These are phyloP conservation scores for Zaprionus obscuricornis DNA, from an alignment of 2,888 invertebrate genomes.

Conservation along the genomic window DNA sequence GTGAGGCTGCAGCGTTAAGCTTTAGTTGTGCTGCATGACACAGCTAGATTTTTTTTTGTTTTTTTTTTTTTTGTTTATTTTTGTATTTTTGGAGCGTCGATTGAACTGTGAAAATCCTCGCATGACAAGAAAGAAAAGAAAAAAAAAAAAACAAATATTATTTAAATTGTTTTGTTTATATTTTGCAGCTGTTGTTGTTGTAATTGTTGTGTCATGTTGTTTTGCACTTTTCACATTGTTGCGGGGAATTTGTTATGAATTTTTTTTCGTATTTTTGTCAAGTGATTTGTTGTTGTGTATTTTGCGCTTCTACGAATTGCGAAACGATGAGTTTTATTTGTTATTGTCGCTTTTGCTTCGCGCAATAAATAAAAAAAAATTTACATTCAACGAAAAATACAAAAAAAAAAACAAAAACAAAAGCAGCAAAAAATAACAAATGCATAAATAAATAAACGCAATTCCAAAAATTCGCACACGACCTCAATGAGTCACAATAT, in stretches of 20 bases:
- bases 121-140: conserved; percentile 15
- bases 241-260: conserved; percentile 23
- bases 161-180: conserved; percentile 30
- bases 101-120: conserved; percentile 33
- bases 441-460: conserved; percentile 76
- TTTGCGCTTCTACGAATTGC: conserved; percentile 60
- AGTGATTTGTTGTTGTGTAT: conserved; percentile 35
- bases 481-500: conserved; percentile 66
- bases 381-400: conserved; percentile 67
- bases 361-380: conserved; percentile 71
- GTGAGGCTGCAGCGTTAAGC: background rate
- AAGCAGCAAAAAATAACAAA: conserved; percentile 46
- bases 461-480: conserved; percentile 77
- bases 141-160: conserved; percentile 23
- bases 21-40: conserved; percentile 20
- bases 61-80: conserved; percentile 8
- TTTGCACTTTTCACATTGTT: conserved; percentile 39
- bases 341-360: conserved; percentile 35
- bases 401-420: conserved; percentile 28
- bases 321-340: conserved; percentile 53
- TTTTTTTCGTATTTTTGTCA: conserved; percentile 35
- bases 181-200: too few relatives aligned
- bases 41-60: conserved; percentile 10
- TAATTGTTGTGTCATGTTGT: conserved; percentile 16
- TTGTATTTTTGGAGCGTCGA: conserved; percentile 1